phyloP scores from a whole-genome alignment of 2,113 vertebrate genomes.

The Copsychus sechellarum region DNA sequence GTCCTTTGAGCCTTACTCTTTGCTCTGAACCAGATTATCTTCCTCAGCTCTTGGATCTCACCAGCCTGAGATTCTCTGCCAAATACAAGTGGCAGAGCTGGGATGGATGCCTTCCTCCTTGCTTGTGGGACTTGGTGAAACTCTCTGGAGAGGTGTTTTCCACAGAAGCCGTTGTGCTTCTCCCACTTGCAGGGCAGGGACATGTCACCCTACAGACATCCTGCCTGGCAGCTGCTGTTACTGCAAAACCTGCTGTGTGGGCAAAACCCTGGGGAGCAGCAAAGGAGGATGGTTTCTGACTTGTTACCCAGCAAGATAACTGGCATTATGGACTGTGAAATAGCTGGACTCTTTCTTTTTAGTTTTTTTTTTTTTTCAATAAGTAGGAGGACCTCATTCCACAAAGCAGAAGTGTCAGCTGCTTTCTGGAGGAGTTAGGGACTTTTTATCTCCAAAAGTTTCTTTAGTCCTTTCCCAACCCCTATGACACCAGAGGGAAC shows the following conservation, averaged over 20 bases:
- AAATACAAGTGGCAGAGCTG: not conserved
- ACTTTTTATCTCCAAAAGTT: not conserved
- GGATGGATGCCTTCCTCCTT: not conserved
- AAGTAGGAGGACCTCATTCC: not conserved
- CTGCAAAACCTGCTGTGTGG: not conserved
- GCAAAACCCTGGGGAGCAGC: not conserved
- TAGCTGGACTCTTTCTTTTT: not conserved
- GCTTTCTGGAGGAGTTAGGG: not conserved
- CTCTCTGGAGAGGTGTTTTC: not conserved
- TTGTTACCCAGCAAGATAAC: not conserved
- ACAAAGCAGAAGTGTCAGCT: not conserved
- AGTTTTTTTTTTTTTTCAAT: not conserved
- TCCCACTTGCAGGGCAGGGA: not conserved
- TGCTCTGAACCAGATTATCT: not conserved
- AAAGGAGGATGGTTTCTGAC: not conserved
- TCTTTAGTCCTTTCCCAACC: not conserved
- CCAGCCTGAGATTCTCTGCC: not conserved
- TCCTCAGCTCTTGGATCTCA: not conserved
- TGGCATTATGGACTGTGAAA: not conserved
- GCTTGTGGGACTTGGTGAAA: not conserved
- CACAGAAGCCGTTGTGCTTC: not conserved
- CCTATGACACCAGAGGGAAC: not conserved
- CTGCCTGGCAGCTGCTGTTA: not conserved
- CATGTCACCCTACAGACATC: not conserved
- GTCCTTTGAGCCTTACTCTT: not conserved